These are phyloP conservation scores for Drosophila chauvacae DNA, from an alignment of 1,140 invertebrate genomes.

Conservation along the genomic window DNA sequence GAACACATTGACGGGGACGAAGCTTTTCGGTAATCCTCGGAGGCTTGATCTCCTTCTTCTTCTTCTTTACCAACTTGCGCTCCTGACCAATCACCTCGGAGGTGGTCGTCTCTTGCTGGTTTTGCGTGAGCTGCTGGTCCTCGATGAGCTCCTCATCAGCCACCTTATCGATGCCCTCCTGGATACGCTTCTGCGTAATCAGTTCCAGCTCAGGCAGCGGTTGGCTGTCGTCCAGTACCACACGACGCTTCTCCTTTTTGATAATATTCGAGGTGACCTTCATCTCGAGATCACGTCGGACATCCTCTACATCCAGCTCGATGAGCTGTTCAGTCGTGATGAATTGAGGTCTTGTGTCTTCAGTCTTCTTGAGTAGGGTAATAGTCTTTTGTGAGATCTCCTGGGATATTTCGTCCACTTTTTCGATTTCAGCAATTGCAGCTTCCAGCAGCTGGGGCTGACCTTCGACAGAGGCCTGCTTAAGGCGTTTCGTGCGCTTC, in stretches of 20 bases:
- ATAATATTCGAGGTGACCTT: slow-evolving; percentile 85
- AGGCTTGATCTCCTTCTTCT: slow-evolving; percentile 87
- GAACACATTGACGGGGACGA: slow-evolving; percentile 88
- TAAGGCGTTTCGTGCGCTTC: slow-evolving; percentile 78
- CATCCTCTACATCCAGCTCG: slow-evolving; percentile 84
- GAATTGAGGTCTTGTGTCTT: slow-evolving; percentile 78
- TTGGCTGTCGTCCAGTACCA: slow-evolving; percentile 85
- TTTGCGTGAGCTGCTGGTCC: slow-evolving; percentile 80
- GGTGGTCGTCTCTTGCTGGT: slow-evolving; percentile 84
- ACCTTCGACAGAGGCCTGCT: slow-evolving; percentile 73
- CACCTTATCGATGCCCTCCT: slow-evolving; percentile 85
- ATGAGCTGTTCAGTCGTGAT: slow-evolving; percentile 82
- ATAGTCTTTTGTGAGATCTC: slow-evolving; percentile 84
- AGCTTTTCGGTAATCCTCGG: slow-evolving; percentile 90
- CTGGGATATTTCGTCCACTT: slow-evolving; percentile 78
- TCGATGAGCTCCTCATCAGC: slow-evolving; percentile 85
- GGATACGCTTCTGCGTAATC: slow-evolving; percentile 84
- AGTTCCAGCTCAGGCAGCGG: slow-evolving; percentile 87
- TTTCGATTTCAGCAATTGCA: slow-evolving; percentile 73
- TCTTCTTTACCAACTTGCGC: slow-evolving; percentile 85
- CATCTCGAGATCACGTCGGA: slow-evolving; percentile 85
- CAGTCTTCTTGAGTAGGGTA: slow-evolving; percentile 76
- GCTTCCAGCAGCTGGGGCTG: slow-evolving; percentile 77
- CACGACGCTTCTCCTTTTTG: slow-evolving; percentile 79
- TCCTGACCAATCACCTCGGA: slow-evolving; percentile 80